A percentile compares a stretch with the other conserved stretches of the same genome.
Evolutionary conservation across 2,797 vertebrate genomes (phyloP).

Genomic region (Eospalax fontanierii): DNA sequence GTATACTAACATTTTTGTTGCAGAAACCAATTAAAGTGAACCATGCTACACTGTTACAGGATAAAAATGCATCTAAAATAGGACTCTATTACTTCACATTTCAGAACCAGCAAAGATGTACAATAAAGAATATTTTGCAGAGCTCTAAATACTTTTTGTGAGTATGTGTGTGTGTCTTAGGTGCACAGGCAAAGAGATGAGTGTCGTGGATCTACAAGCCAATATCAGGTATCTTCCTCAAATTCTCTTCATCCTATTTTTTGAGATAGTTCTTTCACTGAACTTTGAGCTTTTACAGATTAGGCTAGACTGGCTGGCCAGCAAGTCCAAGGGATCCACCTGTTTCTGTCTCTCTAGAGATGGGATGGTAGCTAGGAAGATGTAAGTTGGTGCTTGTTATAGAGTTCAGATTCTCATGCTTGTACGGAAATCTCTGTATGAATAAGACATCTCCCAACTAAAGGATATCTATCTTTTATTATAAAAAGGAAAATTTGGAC

Average conservation of each 20-base stretch:
- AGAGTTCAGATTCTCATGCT: background rate
- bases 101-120: conserved; percentile 17
- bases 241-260: background rate
- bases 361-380: background rate
- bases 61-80: background rate
- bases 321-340: background rate
- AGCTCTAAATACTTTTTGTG: background rate
- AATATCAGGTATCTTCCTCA: background rate
- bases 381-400: background rate
- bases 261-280: background rate
- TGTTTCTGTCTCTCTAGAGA: background rate
- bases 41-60: background rate
- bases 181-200: too few relatives aligned
- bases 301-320: too few relatives aligned
- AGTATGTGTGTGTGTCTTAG: background rate
- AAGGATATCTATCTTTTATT: background rate
- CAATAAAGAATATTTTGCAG: background rate
- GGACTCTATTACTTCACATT: background rate
- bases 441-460: background rate
- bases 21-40: background rate
- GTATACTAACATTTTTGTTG: background rate
- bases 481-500: background rate
- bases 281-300: background rate
- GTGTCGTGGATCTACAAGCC: background rate
- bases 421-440: background rate